These are phyloP conservation scores for Drosophila trapezifrons DNA, from an alignment of 1,140 invertebrate genomes.

Conservation along the genomic window DNA sequence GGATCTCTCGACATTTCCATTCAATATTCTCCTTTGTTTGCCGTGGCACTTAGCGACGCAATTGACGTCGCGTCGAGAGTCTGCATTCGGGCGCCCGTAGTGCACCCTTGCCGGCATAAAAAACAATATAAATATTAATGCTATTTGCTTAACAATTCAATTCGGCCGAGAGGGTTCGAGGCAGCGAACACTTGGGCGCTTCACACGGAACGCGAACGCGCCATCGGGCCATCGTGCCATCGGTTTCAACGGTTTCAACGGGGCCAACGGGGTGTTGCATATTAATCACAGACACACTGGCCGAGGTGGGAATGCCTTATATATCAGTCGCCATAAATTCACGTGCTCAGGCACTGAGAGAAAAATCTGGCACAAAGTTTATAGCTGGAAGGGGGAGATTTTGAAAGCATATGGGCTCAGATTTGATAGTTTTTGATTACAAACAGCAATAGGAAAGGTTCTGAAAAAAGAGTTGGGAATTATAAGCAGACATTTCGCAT, in stretches of 20 bases:
- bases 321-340: constrained; percentile 36
- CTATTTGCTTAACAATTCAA: constrained; percentile 82
- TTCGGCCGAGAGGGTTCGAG: constrained; percentile 44
- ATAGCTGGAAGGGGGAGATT: not conserved
- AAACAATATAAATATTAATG: constrained; percentile 82
- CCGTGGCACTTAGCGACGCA: constrained; percentile 49
- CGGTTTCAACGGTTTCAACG: constrained; percentile 10
- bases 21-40: constrained; percentile 46
- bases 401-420: too few species aligned
- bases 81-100: constrained; percentile 6
- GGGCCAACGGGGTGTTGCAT: constrained; percentile 69
- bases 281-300: constrained; percentile 65
- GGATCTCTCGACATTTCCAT: constrained; percentile 55
- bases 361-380: not conserved
- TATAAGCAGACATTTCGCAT: not conserved
- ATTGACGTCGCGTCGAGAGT: constrained; percentile 51
- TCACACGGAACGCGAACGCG: constrained; percentile 55
- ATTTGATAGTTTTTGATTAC: not conserved
- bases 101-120: constrained; percentile 46
- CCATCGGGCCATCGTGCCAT: constrained; percentile 8
- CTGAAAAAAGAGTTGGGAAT: not conserved
- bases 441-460: not conserved
- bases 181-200: constrained; percentile 63
- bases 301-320: constrained; percentile 30
- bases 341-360: constrained; percentile 9